Evolutionary conservation across 2,113 vertebrate genomes (phyloP).

Genomic region (Glaucomys volans): DNA sequence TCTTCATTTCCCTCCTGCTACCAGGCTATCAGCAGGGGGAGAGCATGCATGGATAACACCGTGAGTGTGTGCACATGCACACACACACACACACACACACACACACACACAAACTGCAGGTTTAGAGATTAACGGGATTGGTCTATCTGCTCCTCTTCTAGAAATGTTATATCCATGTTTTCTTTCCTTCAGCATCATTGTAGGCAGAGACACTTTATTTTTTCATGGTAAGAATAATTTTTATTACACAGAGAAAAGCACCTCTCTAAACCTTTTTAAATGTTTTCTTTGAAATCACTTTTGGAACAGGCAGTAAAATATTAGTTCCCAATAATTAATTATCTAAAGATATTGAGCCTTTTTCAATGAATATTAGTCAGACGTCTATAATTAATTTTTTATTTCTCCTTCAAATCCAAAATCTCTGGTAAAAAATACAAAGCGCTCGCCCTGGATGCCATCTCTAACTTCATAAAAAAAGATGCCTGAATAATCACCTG

Average conservation of each 20-base stretch:
- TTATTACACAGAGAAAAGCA: slow-evolving; percentile 76
- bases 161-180: slow-evolving; percentile 52
- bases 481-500: not conserved
- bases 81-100: not conserved
- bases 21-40: not conserved
- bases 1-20: slow-evolving; percentile 58
- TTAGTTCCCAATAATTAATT: not conserved
- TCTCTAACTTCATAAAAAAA: slow-evolving; percentile 59
- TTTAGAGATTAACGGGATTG: slow-evolving; percentile 53
- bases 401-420: slow-evolving; percentile 52
- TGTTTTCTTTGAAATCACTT: slow-evolving; percentile 60
- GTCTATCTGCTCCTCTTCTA: slow-evolving; percentile 37
- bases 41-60: not conserved
- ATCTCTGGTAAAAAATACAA: slow-evolving; percentile 16
- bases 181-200: slow-evolving; percentile 54
- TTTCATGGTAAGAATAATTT: slow-evolving; percentile 75
- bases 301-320: slow-evolving; percentile 42
- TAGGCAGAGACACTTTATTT: slow-evolving; percentile 58
- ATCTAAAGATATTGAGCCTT: slow-evolving; percentile 46
- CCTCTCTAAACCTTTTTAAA: slow-evolving; percentile 67
- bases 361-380: slow-evolving; percentile 69
- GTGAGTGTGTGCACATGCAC: fast-evolving
- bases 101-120: not conserved
- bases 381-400: slow-evolving; percentile 68
- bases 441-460: not conserved